Percentiles rank a stretch among this genome's conserved stretches.
These are phyloP conservation scores for Caenorhabditis macrosperma DNA, from an alignment of 2,888 invertebrate species.

Conservation along the genomic window DNA sequence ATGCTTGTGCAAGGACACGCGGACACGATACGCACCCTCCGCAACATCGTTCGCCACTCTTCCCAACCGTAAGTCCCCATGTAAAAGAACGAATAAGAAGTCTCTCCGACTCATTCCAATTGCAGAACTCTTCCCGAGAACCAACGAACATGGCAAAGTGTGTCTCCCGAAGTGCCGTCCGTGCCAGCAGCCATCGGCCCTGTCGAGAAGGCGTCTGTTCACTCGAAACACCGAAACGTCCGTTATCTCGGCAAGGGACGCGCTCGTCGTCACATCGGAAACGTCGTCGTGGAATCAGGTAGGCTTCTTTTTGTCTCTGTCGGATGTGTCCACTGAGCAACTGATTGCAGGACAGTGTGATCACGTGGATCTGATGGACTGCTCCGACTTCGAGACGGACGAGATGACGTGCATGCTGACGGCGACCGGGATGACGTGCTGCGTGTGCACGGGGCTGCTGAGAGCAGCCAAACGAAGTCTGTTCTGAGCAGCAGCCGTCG, in stretches of 20 bases:
- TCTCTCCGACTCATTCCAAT: too few species aligned
- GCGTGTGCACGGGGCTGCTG: conserved; percentile 75
- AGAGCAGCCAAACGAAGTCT: conserved; percentile 63
- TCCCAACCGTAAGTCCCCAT: conserved; percentile 54
- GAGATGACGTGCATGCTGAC: conserved; percentile 79
- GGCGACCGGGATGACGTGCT: conserved; percentile 79
- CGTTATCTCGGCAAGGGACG: conserved; percentile 30
- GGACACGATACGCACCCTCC: conserved; percentile 62
- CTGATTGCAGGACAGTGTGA: conserved; percentile 76
- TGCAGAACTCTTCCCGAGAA: conserved; percentile 7
- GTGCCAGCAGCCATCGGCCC: neutral
- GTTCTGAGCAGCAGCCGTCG: conserved; percentile 28
- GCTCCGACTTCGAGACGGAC: conserved; percentile 76
- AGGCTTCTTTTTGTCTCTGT: neutral
- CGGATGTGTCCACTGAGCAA: neutral
- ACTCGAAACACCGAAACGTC: conserved; percentile 7
- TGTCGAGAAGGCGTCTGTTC: neutral
- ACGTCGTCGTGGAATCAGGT: conserved; percentile 56
- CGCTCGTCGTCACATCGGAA: conserved; percentile 50
- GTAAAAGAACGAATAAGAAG: too few species aligned
- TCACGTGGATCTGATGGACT: conserved; percentile 78
- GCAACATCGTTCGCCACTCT: conserved; percentile 57
- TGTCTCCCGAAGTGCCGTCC: neutral
- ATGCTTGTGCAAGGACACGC: conserved; percentile 65
- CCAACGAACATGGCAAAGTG: neutral